Conservation (phyloP, 2,797 vertebrate genomes). For the Menidia menidia region DNA sequence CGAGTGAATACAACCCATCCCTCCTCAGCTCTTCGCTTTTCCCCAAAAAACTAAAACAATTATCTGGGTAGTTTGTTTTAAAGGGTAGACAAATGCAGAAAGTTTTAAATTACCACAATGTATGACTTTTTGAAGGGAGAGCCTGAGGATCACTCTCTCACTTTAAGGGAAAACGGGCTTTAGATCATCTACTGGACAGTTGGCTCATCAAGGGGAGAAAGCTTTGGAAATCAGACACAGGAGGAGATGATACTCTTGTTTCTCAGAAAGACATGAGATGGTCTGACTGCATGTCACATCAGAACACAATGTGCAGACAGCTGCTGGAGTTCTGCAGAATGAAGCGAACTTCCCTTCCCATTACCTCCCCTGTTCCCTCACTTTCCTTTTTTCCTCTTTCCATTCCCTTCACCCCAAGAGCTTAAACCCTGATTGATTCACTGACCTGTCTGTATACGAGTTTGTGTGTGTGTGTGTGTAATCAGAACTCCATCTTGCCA, state of each 20-base stretch:
- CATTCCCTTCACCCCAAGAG: constrained; percentile 57
- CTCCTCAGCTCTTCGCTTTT: constrained; percentile 34
- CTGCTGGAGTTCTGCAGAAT: constrained; percentile 54
- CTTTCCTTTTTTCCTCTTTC: constrained; percentile 55
- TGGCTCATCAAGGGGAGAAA: constrained; percentile 15
- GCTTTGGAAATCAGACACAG: background rate
- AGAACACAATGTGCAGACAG: constrained; percentile 76
- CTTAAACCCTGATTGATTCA: constrained; percentile 72
- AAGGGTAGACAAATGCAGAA: constrained; percentile 29
- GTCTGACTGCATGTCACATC: constrained; percentile 42
- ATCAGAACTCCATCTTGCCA: constrained; percentile 59
- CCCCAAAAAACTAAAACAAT: constrained; percentile 49
- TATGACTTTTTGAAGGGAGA: constrained; percentile 8
- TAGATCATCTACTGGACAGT: background rate
- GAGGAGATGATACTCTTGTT: background rate
- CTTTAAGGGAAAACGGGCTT: constrained; percentile 10
- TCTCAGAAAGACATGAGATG: constrained; percentile 19
- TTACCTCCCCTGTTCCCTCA: constrained; percentile 41
- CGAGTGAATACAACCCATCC: constrained; percentile 46
- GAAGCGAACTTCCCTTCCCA: constrained; percentile 46
- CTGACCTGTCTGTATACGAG: constrained; percentile 37
- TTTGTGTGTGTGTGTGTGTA: constrained; percentile 34
- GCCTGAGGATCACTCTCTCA: background rate
- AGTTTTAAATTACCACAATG: constrained; percentile 20
- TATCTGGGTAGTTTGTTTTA: constrained; percentile 39